Percentiles rank a stretch among this genome's conserved stretches.
These are phyloP conservation scores for Zingel zingel DNA, from an alignment of 2,113 vertebrate species.

Conservation along the genomic window DNA sequence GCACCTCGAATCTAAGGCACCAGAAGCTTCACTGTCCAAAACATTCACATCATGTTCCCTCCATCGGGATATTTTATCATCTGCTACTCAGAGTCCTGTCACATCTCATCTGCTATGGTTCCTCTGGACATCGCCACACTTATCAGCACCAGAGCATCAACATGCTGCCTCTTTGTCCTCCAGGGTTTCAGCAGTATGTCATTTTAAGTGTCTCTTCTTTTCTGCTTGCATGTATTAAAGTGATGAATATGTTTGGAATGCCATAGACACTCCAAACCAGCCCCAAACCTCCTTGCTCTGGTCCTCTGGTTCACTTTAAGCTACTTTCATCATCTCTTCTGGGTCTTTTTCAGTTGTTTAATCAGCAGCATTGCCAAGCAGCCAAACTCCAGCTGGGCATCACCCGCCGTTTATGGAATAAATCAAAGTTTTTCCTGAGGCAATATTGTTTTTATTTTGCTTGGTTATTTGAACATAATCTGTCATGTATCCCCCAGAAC, in stretches of 20 bases:
- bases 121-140: conserved; percentile 51
- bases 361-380: conserved; percentile 42
- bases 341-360: conserved; percentile 50
- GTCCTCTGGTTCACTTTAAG: conserved; percentile 27
- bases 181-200: conserved; percentile 46
- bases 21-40: conserved; percentile 36
- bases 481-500: conserved; percentile 39
- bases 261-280: conserved; percentile 4
- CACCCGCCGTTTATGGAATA: conserved; percentile 38
- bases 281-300: conserved; percentile 5
- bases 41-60: conserved; percentile 26
- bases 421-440: conserved; percentile 50
- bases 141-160: conserved; percentile 55
- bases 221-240: conserved; percentile 34
- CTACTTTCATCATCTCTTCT: conserved; percentile 26
- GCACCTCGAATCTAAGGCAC: not conserved
- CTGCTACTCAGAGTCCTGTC: conserved; percentile 43
- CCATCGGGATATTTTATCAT: conserved; percentile 31
- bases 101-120: conserved; percentile 61
- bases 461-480: conserved; percentile 44
- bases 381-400: conserved; percentile 58
- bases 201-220: conserved; percentile 55
- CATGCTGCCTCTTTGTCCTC: conserved; percentile 23
- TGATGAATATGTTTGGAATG: conserved; percentile 63
- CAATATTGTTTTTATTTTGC: conserved; percentile 41